phyloP scores from a whole-genome alignment of 2,888 invertebrate genomes.

The Disparrhopalites patrizii region DNA sequence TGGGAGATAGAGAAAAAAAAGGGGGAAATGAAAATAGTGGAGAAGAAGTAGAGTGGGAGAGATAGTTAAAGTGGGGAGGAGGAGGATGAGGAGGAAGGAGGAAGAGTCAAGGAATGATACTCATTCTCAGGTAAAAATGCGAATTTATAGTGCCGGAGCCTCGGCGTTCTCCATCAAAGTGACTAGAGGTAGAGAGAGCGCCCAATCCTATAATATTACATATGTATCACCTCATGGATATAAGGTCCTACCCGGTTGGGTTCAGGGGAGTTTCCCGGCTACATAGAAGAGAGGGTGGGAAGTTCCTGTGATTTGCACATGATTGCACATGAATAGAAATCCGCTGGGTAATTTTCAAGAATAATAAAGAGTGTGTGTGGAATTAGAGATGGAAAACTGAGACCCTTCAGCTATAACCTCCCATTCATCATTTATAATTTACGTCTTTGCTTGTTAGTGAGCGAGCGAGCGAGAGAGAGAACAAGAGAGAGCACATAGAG shows the following conservation, averaged over 20 bases:
- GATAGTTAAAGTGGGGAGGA: background rate
- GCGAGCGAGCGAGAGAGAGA: too few relatives aligned
- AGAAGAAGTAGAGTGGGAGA: background rate
- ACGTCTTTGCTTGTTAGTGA: background rate
- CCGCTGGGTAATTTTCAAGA: constrained; percentile 12
- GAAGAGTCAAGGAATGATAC: too few relatives aligned
- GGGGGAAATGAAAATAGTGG: background rate
- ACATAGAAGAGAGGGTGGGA: too few relatives aligned
- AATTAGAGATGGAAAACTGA: background rate
- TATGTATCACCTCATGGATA: too few relatives aligned
- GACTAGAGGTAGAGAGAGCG: too few relatives aligned
- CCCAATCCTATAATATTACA: too few relatives aligned
- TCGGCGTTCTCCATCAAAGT: too few relatives aligned
- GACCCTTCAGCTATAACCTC: background rate
- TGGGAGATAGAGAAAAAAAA: background rate
- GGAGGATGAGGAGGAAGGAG: background rate
- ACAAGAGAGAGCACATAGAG: too few relatives aligned
- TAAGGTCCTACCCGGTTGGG: too few relatives aligned
- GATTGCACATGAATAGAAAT: constrained; percentile 22
- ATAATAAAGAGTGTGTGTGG: background rate
- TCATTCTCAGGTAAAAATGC: too few relatives aligned
- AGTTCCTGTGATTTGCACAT: constrained; percentile 15
- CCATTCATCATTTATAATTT: constrained; percentile 1
- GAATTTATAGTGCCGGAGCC: too few relatives aligned
- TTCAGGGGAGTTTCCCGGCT: too few relatives aligned